These are phyloP conservation scores for Paralvinella palmiformis DNA, from an alignment of 1,140 invertebrate species.

Conservation along the genomic window DNA sequence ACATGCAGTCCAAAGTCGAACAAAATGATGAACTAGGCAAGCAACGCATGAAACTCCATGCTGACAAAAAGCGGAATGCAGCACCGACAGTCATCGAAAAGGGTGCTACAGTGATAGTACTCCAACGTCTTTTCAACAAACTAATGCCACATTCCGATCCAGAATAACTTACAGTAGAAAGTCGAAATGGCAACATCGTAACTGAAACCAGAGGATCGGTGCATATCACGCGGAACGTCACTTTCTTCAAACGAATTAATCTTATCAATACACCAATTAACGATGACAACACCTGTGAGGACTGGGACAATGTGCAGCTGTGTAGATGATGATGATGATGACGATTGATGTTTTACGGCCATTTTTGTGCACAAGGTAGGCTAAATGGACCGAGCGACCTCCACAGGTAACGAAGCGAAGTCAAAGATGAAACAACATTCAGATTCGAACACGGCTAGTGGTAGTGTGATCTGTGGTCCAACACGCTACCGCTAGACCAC, in stretches of 20 bases:
- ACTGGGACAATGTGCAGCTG: not conserved
- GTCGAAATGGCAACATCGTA: not conserved
- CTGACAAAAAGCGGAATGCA: too few species aligned
- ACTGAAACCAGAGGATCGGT: not conserved
- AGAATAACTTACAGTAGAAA: not conserved
- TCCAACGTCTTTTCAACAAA: not conserved
- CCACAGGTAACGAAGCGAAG: not conserved
- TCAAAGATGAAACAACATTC: not conserved
- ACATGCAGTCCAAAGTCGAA: not conserved
- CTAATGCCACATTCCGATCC: not conserved
- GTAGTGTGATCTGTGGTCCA: too few species aligned
- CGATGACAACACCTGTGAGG: too few species aligned
- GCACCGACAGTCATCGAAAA: too few species aligned
- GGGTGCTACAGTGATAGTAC: constrained; percentile 5
- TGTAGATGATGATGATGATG: too few species aligned
- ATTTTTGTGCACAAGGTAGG: too few species aligned
- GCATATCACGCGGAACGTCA: not conserved
- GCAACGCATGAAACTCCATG: too few species aligned
- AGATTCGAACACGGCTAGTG: not conserved
- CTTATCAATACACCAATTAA: not conserved
- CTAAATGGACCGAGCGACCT: too few species aligned
- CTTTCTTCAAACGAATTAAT: not conserved
- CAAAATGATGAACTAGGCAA: too few species aligned
- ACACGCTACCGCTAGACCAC: too few species aligned
- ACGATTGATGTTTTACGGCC: too few species aligned